Conservation (phyloP, 2,888 invertebrate genomes). For the Gibbula magus region DNA sequence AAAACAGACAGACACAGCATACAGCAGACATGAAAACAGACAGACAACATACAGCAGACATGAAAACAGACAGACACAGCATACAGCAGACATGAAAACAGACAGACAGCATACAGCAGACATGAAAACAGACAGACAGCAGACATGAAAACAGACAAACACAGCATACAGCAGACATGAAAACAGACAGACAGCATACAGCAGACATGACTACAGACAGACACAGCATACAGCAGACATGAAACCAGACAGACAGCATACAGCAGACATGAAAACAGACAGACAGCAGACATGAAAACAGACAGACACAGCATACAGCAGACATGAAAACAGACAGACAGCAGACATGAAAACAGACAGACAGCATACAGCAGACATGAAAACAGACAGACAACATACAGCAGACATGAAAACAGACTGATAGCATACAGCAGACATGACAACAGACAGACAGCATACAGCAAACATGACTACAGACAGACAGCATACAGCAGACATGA, state of each 20-base stretch:
- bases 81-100: not conserved
- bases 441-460: not conserved
- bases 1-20: not conserved
- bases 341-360: not conserved
- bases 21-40: not conserved
- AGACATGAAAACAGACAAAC: too few species aligned
- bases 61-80: not conserved
- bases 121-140: not conserved
- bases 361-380: not conserved
- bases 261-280: not conserved
- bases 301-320: too few species aligned
- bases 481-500: not conserved
- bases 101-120: not conserved
- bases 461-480: not conserved
- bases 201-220: conserved; percentile 76
- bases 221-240: not conserved
- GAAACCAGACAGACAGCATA: not conserved
- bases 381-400: not conserved
- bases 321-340: not conserved
- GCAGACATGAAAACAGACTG: conserved; percentile 76
- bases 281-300: too few species aligned
- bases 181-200: conserved; percentile 76
- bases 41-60: not conserved
- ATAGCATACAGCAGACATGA: conserved; percentile 79
- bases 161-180: too few species aligned